Percentiles rank a stretch among this genome's conserved stretches.
Conservation (phyloP, 2,797 vertebrate species). For the Sebastiscus tertius region DNA sequence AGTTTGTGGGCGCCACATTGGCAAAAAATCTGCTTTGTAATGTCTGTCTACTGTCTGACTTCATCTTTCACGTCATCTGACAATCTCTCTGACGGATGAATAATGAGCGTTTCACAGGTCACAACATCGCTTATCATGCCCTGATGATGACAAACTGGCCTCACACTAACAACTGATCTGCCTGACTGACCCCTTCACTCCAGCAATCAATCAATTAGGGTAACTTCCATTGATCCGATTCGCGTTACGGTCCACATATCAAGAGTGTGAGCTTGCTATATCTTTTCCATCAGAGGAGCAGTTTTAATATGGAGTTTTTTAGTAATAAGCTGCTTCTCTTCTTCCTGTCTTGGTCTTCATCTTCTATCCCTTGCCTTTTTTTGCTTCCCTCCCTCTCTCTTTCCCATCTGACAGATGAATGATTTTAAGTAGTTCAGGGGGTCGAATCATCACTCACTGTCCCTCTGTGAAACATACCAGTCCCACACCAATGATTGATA, state of each 20-base stretch:
- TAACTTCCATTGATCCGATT: slow-evolving; percentile 45
- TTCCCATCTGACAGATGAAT: slow-evolving; percentile 28
- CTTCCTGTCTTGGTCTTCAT: background rate
- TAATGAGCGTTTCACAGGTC: slow-evolving; percentile 53
- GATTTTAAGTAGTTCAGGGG: slow-evolving; percentile 37
- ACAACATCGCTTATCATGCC: slow-evolving; percentile 36
- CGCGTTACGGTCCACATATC: slow-evolving; percentile 4
- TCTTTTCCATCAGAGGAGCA: slow-evolving; percentile 14
- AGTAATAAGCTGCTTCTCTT: background rate
- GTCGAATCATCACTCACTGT: slow-evolving; percentile 46
- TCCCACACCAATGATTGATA: slow-evolving; percentile 51
- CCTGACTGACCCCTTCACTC: slow-evolving; percentile 12
- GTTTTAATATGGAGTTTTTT: slow-evolving; percentile 1
- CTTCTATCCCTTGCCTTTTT: background rate
- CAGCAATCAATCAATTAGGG: slow-evolving; percentile 54
- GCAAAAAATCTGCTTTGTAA: background rate
- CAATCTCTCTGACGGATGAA: slow-evolving; percentile 37
- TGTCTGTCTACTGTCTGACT: slow-evolving; percentile 12
- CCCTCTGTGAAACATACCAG: slow-evolving; percentile 25
- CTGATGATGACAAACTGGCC: slow-evolving; percentile 67
- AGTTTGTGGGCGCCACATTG: background rate
- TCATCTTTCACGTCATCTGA: slow-evolving; percentile 31
- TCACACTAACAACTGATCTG: slow-evolving; percentile 28
- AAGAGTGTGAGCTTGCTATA: background rate
- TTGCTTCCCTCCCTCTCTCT: background rate